A percentile compares a stretch with the other conserved stretches of the same genome.
These are phyloP conservation scores for Caenorhabditis panamensis DNA, from an alignment of 2,888 invertebrate species.

Conservation along the genomic window DNA sequence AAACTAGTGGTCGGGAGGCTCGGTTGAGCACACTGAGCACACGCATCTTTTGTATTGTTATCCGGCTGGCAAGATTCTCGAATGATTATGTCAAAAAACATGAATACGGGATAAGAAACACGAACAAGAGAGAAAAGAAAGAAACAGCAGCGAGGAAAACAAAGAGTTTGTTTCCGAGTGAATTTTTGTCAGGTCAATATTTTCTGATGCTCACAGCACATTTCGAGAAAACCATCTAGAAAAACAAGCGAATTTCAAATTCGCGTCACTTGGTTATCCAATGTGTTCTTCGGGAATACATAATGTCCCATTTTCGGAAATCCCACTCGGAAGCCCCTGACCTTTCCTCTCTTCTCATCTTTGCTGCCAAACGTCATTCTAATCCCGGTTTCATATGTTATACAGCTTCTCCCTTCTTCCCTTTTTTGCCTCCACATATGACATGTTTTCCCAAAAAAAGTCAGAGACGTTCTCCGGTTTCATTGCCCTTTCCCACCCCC, in stretches of 20 bases:
- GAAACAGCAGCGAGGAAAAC: no score
- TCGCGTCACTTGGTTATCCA: background rate
- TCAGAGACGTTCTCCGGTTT: background rate
- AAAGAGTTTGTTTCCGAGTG: no score
- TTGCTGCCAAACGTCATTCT: background rate
- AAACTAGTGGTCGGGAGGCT: conserved; percentile 19
- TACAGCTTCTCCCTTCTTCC: conserved; percentile 1
- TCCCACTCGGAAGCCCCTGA: background rate
- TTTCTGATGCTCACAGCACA: no score
- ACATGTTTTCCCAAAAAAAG: background rate
- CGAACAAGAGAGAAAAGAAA: background rate
- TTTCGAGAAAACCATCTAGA: no score
- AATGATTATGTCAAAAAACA: conserved; percentile 10
- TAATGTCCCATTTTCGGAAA: background rate
- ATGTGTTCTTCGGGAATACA: background rate
- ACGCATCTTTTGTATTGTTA: conserved; percentile 46
- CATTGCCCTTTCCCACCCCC: conserved; percentile 15
- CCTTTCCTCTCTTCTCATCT: background rate
- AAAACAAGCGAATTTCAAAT: background rate
- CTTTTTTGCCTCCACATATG: background rate
- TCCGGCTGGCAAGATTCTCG: conserved; percentile 10
- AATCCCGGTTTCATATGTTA: background rate
- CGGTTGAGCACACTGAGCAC: background rate
- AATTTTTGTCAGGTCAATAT: background rate
- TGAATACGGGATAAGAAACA: conserved; percentile 34